Percentiles rank a stretch among this genome's conserved stretches.
phyloP scores from a whole-genome alignment of 2,888 invertebrate species.

The Drosophila mimica region DNA sequence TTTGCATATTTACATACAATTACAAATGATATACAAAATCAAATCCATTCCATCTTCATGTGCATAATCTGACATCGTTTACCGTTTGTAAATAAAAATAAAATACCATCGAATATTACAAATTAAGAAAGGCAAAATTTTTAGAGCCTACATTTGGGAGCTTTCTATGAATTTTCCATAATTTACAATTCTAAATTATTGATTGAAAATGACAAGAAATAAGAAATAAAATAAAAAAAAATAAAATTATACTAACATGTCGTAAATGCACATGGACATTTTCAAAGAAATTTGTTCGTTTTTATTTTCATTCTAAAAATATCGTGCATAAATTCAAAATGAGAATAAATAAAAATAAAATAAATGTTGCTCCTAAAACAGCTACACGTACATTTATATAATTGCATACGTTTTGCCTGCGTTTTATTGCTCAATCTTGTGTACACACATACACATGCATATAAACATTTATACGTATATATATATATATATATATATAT shows the following conservation, averaged over 20 bases:
- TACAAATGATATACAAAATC: not conserved
- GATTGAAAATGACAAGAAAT: not conserved
- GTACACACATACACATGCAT: not conserved
- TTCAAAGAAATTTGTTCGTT: slow-evolving; percentile 10
- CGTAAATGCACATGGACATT: slow-evolving; percentile 8
- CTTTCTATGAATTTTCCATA: not conserved
- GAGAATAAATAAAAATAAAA: slow-evolving; percentile 21
- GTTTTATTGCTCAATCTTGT: slow-evolving; percentile 6
- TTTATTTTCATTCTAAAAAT: slow-evolving; percentile 25
- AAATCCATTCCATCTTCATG: not conserved
- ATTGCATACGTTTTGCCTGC: slow-evolving; percentile 20
- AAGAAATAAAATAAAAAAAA: slow-evolving; percentile 1
- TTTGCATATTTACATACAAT: not conserved
- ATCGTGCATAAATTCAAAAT: slow-evolving; percentile 27
- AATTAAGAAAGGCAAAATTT: not conserved
- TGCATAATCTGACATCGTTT: not conserved
- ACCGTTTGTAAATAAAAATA: not conserved
- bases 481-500: slow-evolving; percentile 2
- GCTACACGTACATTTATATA: slow-evolving; percentile 5
- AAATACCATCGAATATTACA: not conserved
- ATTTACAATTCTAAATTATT: not conserved
- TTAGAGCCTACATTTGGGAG: slow-evolving; percentile 1
- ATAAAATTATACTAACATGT: not conserved
- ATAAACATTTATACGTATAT: not conserved
- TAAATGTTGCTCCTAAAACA: slow-evolving; percentile 15